Evolutionary conservation across 2,888 invertebrate genomes (phyloP).

Genomic region (Rhagonycha fulva): DNA sequence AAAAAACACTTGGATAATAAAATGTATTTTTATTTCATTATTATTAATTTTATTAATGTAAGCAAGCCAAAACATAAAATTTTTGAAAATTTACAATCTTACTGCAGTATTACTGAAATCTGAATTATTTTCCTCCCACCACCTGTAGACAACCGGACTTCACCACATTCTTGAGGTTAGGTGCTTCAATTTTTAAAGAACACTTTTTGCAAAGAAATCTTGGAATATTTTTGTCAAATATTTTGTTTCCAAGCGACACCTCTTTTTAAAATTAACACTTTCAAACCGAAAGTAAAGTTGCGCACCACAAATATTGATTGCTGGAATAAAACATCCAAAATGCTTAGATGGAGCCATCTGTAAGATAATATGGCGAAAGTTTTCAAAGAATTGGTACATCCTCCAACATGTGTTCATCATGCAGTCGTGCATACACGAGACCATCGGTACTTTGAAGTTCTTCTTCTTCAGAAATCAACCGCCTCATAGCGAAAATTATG

Average conservation of each 20-base stretch:
- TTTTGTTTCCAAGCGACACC: background rate
- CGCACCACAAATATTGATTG: background rate
- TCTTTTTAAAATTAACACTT: background rate
- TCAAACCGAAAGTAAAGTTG: background rate
- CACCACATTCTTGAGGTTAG: background rate
- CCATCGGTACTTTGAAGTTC: background rate
- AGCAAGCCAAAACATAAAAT: background rate
- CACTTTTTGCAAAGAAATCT: background rate
- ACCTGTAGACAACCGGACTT: background rate
- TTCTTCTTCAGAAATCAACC: background rate
- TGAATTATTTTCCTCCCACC: background rate
- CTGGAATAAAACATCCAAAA: background rate
- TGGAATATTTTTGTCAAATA: background rate
- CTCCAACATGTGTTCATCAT: constrained; percentile 10
- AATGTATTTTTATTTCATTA: background rate
- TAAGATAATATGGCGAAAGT: background rate
- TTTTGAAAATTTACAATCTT: background rate
- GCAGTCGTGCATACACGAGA: constrained; percentile 11
- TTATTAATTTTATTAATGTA: background rate
- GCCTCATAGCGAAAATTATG: constrained; percentile 11
- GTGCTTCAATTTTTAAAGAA: no score
- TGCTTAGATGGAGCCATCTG: background rate
- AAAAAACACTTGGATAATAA: background rate
- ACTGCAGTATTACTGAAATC: background rate
- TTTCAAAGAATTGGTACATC: constrained; percentile 10